phyloP scores from a whole-genome alignment of 2,797 vertebrate species.

The Leucoraja ocellata region DNA sequence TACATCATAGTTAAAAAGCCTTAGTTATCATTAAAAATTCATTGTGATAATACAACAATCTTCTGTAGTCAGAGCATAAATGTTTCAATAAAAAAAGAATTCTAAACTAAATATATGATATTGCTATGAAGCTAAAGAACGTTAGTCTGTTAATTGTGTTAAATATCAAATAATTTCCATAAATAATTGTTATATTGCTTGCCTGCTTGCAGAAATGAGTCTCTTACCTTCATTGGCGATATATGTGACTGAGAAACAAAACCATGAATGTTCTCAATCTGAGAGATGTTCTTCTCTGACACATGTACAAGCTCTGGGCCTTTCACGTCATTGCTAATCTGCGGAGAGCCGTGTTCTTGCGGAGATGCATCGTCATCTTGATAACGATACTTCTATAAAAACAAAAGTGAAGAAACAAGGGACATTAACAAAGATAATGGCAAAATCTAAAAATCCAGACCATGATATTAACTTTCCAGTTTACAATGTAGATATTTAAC shows the following conservation, averaged over 20 bases:
- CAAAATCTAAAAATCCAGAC: background rate
- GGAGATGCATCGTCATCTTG: constrained; percentile 78
- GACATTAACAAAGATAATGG: background rate
- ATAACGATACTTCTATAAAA: constrained; percentile 79
- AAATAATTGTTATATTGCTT: background rate
- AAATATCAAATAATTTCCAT: background rate
- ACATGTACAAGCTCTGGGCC: constrained; percentile 85
- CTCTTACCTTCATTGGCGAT: constrained; percentile 87
- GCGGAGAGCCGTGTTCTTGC: constrained; percentile 77
- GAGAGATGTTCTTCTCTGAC: constrained; percentile 84
- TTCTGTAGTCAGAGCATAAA: background rate
- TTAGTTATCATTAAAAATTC: background rate
- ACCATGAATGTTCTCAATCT: constrained; percentile 87
- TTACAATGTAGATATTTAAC: background rate
- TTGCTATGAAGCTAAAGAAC: background rate
- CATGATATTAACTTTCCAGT: background rate
- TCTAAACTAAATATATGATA: background rate
- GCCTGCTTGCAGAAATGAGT: background rate
- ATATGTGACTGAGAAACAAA: constrained; percentile 90
- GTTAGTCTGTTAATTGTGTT: background rate
- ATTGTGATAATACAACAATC: background rate
- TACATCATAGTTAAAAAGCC: background rate
- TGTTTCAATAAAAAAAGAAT: background rate
- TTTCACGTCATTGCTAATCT: constrained; percentile 65
- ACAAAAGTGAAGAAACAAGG: background rate